A percentile compares a stretch with the other conserved stretches of the same genome.
Evolutionary conservation across 2,797 vertebrate species (phyloP).

Genomic region (Choloepus didactylus): DNA sequence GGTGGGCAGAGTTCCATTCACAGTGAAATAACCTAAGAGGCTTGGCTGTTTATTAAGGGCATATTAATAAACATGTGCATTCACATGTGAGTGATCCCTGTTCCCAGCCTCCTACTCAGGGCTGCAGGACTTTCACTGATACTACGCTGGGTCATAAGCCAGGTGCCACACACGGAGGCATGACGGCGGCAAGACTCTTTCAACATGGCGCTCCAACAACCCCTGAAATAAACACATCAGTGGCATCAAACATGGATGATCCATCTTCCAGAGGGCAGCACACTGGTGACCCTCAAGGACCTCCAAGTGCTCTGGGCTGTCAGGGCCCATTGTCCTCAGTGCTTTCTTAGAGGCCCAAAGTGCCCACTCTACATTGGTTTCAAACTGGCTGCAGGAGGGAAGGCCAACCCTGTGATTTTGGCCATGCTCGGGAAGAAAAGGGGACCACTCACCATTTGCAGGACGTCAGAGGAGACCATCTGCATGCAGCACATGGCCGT

Average conservation of each 20-base stretch:
- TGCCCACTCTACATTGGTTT: not conserved
- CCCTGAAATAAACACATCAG: not conserved
- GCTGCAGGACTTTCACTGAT: not conserved
- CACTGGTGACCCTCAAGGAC: no score
- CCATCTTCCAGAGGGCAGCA: not conserved
- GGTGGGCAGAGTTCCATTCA: not conserved
- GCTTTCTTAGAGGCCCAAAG: not conserved
- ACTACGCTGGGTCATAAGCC: not conserved
- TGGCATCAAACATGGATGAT: fast-evolving
- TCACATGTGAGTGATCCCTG: not conserved
- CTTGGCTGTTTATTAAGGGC: not conserved
- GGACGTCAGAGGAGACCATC: conserved; percentile 98
- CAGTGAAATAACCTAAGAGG: not conserved
- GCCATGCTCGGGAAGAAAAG: not conserved
- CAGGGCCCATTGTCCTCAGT: not conserved
- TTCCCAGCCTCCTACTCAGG: not conserved
- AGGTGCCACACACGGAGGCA: no score
- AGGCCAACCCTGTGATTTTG: fast-evolving
- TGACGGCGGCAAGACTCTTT: fast-evolving
- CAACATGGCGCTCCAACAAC: not conserved
- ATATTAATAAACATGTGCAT: not conserved
- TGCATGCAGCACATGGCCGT: conserved; percentile 99
- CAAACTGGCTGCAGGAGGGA: not conserved
- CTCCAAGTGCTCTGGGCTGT: not conserved
- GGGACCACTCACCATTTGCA: conserved; percentile 96